Conservation (phyloP, 2,797 vertebrate species). For the Scyliorhinus canicula region DNA sequence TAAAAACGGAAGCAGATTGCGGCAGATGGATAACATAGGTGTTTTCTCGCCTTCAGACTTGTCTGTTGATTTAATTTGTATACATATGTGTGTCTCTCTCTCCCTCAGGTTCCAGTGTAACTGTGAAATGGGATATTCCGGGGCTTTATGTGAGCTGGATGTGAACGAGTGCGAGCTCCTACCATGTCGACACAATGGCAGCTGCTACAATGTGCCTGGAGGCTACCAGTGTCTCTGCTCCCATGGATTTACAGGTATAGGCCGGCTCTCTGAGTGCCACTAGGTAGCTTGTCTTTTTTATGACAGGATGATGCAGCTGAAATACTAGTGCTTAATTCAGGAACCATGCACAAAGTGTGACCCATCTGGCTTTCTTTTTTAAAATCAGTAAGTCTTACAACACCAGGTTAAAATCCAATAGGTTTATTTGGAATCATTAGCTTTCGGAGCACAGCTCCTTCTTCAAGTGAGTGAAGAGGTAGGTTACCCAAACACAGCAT, state of each 20-base stretch:
- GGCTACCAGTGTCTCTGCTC: slow-evolving; percentile 65
- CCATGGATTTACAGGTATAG: slow-evolving; percentile 70
- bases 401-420: too few relatives aligned
- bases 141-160: slow-evolving; percentile 67
- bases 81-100: background rate
- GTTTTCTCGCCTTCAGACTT: slow-evolving; percentile 36
- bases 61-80: slow-evolving; percentile 40
- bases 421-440: too few relatives aligned
- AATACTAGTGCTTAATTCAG: background rate
- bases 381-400: too few relatives aligned
- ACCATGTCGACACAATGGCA: slow-evolving; percentile 69
- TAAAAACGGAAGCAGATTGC: background rate
- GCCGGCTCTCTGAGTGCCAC: background rate
- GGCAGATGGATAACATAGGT: background rate
- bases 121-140: slow-evolving; percentile 66
- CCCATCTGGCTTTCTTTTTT: background rate
- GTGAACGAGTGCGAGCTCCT: slow-evolving; percentile 71
- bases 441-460: too few relatives aligned
- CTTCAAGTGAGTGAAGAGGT: too few relatives aligned
- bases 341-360: background rate
- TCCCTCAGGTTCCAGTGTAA: slow-evolving; percentile 62
- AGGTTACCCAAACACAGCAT: too few relatives aligned
- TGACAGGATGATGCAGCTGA: background rate
- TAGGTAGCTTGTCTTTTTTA: background rate
- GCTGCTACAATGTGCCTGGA: slow-evolving; percentile 66